These are phyloP conservation scores for Arctia plantaginis DNA, from an alignment of 2,888 invertebrate genomes.

Conservation along the genomic window DNA sequence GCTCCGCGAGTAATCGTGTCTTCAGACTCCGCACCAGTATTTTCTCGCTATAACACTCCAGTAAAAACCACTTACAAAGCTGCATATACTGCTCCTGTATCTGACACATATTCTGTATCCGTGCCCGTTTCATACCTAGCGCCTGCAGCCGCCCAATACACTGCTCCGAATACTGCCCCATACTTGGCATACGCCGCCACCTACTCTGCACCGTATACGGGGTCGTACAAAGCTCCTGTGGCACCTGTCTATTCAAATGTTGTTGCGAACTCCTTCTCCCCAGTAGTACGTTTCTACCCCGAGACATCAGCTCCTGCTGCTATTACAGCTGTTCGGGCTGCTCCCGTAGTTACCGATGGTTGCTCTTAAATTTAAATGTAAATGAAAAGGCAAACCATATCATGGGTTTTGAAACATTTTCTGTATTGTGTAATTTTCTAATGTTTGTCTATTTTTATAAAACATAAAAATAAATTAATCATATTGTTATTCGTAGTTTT, in stretches of 20 bases:
- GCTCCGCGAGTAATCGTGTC: conserved; percentile 20
- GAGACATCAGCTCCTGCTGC: not conserved
- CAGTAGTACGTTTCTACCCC: not conserved
- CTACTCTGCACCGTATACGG: not conserved
- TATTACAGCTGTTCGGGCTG: not conserved
- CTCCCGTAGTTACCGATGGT: not conserved
- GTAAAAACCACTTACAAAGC: conserved; percentile 88
- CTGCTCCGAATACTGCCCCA: conserved; percentile 45
- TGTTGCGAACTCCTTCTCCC: not conserved
- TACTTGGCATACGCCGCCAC: not conserved
- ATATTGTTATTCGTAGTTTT: not conserved
- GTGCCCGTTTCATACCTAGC: conserved; percentile 31
- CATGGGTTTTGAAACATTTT: not conserved
- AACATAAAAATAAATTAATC: not conserved
- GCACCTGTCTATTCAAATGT: conserved; percentile 1
- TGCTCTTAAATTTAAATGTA: not conserved
- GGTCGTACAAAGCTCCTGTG: not conserved
- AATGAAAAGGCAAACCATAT: not conserved
- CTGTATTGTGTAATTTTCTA: not conserved
- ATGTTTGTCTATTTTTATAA: not conserved
- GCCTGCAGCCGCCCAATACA: conserved; percentile 8
- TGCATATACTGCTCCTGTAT: conserved; percentile 40
- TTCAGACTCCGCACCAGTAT: conserved; percentile 51
- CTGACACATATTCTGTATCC: conserved; percentile 31
- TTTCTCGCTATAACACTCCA: conserved; percentile 68